Percentiles rank a stretch among this genome's conserved stretches.
Conservation (phyloP, 1,140 invertebrate genomes). For the Helicoverpa armigera region DNA sequence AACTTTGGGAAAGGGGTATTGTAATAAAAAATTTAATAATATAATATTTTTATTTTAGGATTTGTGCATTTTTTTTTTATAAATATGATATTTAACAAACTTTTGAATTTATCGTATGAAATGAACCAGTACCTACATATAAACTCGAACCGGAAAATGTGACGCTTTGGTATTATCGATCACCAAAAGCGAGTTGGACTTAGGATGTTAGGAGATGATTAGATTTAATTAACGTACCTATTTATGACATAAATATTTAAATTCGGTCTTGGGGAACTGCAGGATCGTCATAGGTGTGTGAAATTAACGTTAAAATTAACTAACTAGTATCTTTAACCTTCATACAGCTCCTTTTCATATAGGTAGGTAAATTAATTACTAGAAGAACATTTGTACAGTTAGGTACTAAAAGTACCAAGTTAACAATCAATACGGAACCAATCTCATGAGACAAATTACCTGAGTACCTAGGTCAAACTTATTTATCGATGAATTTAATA, state of each 20-base stretch:
- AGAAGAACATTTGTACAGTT: constrained; percentile 22
- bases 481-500: too few relatives aligned
- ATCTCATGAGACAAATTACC: constrained; percentile 3
- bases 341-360: neutral
- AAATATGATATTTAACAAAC: too few relatives aligned
- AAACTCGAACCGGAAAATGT: too few relatives aligned
- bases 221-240: too few relatives aligned
- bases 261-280: too few relatives aligned
- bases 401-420: neutral
- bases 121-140: too few relatives aligned
- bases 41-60: constrained; percentile 2
- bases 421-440: constrained; percentile 12
- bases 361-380: neutral
- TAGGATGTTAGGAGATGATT: too few relatives aligned
- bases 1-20: neutral
- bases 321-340: neutral
- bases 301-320: neutral
- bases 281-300: too few relatives aligned
- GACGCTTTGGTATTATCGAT: too few relatives aligned
- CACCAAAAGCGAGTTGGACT: too few relatives aligned
- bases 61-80: constrained; percentile 1
- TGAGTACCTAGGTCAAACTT: neutral
- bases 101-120: too few relatives aligned
- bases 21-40: neutral
- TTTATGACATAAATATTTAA: too few relatives aligned